Conservation (phyloP, 2,888 invertebrate genomes). For the Piscicola geometra region DNA sequence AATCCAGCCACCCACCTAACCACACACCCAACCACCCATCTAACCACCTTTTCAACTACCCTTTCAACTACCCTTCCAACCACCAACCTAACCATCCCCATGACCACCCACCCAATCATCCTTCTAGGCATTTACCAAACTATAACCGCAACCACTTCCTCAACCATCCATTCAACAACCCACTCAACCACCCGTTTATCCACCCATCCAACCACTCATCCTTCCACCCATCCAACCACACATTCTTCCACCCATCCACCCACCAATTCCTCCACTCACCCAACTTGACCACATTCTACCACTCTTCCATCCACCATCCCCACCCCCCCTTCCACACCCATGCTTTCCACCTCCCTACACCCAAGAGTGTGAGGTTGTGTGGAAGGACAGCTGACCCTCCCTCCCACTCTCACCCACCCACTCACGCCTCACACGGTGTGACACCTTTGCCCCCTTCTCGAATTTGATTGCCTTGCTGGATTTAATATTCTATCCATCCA, state of each 20-base stretch:
- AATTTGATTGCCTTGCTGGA: no score
- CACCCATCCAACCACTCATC: conserved; percentile 2
- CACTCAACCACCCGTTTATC: not conserved
- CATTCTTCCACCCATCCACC: not conserved
- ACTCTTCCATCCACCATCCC: not conserved
- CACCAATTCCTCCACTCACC: not conserved
- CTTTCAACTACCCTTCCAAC: not conserved
- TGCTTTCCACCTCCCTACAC: no score
- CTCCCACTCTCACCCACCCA: no score
- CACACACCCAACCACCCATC: not conserved
- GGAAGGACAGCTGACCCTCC: no score
- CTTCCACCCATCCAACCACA: not conserved
- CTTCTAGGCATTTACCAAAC: not conserved
- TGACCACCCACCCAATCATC: not conserved
- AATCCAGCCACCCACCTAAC: not conserved
- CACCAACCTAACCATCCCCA: not conserved
- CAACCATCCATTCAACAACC: not conserved
- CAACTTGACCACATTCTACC: not conserved
- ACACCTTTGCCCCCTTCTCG: no score
- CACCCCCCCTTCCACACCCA: no score
- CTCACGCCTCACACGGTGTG: no score
- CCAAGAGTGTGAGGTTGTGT: no score
- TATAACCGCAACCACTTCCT: not conserved
- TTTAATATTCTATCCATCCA: not conserved
- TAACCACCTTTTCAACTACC: not conserved